These are phyloP conservation scores for Seira ritae DNA, from an alignment of 2,888 invertebrate species.

Conservation along the genomic window DNA sequence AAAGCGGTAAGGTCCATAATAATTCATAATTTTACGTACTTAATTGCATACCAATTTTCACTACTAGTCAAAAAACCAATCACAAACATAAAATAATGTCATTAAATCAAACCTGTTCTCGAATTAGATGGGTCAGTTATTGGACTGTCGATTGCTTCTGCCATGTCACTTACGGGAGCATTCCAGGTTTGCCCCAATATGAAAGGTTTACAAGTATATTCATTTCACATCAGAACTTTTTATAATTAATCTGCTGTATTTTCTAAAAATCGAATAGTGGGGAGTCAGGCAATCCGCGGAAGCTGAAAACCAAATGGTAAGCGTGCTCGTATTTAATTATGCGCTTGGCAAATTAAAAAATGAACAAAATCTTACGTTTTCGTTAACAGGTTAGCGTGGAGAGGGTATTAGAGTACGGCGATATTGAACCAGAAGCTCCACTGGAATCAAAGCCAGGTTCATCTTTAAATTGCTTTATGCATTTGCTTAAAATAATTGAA, in stretches of 20 bases:
- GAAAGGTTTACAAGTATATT: too few species aligned
- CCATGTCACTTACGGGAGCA: constrained; percentile 83
- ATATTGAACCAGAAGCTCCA: constrained; percentile 76
- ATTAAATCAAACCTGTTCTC: too few species aligned
- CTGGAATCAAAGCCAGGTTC: constrained; percentile 73
- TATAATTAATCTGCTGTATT: neutral
- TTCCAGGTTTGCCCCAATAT: constrained; percentile 34
- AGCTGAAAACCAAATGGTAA: constrained; percentile 74
- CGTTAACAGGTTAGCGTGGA: constrained; percentile 76
- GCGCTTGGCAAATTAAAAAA: too few species aligned
- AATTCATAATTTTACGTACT: neutral
- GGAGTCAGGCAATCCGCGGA: constrained; percentile 88
- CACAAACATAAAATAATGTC: too few species aligned
- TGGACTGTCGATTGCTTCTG: constrained; percentile 84
- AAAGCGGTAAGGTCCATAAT: constrained; percentile 75
- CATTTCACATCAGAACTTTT: too few species aligned
- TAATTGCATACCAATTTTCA: too few species aligned
- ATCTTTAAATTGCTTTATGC: neutral
- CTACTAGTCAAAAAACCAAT: too few species aligned
- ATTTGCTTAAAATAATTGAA: constrained; percentile 1
- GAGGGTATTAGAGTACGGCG: constrained; percentile 77
- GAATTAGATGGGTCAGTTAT: constrained; percentile 80
- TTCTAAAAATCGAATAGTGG: constrained; percentile 79
- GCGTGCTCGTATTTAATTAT: too few species aligned
- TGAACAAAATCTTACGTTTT: too few species aligned